These are phyloP conservation scores for Drosophila pruinosa DNA, from an alignment of 1,140 invertebrate species.

Conservation along the genomic window DNA sequence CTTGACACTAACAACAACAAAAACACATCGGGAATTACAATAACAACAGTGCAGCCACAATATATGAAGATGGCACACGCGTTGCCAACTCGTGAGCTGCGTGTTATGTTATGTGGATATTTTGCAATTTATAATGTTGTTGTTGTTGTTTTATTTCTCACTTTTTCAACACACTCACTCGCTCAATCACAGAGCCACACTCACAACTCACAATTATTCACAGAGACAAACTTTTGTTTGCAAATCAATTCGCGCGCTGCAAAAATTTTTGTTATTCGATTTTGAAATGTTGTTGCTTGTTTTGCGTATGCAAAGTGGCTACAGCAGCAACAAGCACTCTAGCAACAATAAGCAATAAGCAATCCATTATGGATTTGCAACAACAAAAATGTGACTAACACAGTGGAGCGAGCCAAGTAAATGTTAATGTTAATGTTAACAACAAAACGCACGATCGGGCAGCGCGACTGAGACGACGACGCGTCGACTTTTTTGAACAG, in stretches of 20 bases:
- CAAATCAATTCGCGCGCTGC: conserved; percentile 67
- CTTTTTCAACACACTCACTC: conserved; percentile 38
- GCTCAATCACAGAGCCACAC: conserved; percentile 13
- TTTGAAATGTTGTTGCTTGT: conserved; percentile 54
- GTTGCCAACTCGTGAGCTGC: conserved; percentile 36
- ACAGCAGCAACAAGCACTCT: conserved; percentile 8
- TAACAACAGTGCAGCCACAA: background rate
- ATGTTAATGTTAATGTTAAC: conserved; percentile 38
- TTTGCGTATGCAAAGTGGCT: conserved; percentile 42
- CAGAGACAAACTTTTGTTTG: conserved; percentile 50
- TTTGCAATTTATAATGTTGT: conserved; percentile 50
- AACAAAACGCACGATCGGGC: conserved; percentile 50
- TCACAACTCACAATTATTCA: conserved; percentile 29
- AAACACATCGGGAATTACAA: conserved; percentile 16
- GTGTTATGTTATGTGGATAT: conserved; percentile 27
- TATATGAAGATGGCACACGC: conserved; percentile 8
- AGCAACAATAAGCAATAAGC: conserved; percentile 21
- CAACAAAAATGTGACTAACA: conserved; percentile 25
- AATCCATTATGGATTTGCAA: conserved; percentile 22
- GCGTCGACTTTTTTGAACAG: conserved; percentile 9
- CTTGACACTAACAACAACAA: conserved; percentile 40
- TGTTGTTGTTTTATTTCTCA: conserved; percentile 23
- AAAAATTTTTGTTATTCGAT: conserved; percentile 60
- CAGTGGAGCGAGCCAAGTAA: conserved; percentile 28
- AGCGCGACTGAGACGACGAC: conserved; percentile 33